A percentile compares a stretch with the other conserved stretches of the same genome.
Conservation (phyloP, 2,888 invertebrate genomes). For the Ormyrus nitidulus region DNA sequence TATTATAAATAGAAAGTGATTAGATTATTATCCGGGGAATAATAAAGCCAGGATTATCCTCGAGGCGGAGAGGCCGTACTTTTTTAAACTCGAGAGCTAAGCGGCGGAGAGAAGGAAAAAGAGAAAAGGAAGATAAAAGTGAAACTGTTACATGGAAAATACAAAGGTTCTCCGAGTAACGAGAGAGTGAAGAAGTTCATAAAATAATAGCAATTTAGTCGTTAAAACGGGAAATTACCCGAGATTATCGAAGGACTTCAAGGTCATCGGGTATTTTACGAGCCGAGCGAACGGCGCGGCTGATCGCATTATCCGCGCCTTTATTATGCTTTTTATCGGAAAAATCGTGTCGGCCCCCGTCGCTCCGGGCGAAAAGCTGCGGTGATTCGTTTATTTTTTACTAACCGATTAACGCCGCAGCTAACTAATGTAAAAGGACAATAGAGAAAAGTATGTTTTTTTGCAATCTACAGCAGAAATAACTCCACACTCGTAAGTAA, state of each 20-base stretch:
- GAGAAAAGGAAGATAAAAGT: conserved; percentile 4
- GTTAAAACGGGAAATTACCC: conserved; percentile 25
- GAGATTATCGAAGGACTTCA: conserved; percentile 36
- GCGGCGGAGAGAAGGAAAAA: neutral
- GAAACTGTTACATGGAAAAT: conserved; percentile 6
- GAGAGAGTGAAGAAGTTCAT: neutral
- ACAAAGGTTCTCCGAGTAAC: conserved; percentile 13
- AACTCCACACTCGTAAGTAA: too few relatives aligned
- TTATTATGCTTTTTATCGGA: neutral
- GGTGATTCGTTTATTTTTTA: too few relatives aligned
- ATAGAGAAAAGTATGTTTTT: too few relatives aligned
- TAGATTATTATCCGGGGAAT: neutral
- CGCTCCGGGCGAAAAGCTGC: too few relatives aligned
- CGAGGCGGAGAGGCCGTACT: too few relatives aligned
- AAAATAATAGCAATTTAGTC: conserved; percentile 38
- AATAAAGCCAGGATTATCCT: neutral
- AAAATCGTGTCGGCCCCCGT: neutral
- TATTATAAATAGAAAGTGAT: neutral
- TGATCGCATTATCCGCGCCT: neutral
- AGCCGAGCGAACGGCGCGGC: neutral
- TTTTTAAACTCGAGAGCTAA: too few relatives aligned
- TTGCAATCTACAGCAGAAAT: too few relatives aligned
- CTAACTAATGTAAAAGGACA: too few relatives aligned
- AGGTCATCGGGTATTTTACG: conserved; percentile 41
- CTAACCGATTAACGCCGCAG: too few relatives aligned